These are phyloP conservation scores for Phaonia tiefii DNA, from an alignment of 2,888 invertebrate species.

Conservation along the genomic window DNA sequence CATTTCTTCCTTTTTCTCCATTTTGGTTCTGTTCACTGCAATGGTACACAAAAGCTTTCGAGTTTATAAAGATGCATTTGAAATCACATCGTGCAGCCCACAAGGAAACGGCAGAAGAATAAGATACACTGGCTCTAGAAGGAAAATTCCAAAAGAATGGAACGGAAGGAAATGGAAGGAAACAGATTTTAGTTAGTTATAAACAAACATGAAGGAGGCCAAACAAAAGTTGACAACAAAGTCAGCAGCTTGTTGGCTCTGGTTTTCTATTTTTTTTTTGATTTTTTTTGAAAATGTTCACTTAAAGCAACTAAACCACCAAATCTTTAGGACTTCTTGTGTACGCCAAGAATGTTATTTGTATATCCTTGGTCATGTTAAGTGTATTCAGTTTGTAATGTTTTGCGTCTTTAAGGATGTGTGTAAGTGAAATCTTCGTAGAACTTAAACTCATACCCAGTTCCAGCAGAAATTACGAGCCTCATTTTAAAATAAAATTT, in stretches of 20 bases:
- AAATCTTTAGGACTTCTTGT: background rate
- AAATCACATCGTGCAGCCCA: constrained; percentile 51
- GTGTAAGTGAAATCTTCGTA: background rate
- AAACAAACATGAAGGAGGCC: constrained; percentile 58
- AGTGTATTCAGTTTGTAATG: too few species aligned
- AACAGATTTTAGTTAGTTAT: constrained; percentile 1
- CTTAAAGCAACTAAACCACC: background rate
- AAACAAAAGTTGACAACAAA: constrained; percentile 59
- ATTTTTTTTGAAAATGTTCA: constrained; percentile 3
- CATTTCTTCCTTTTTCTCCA: background rate
- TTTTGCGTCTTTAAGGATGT: background rate
- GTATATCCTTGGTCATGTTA: too few species aligned
- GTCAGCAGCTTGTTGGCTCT: constrained; percentile 47
- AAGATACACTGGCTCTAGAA: constrained; percentile 39
- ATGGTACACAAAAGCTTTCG: background rate
- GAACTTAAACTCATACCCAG: background rate
- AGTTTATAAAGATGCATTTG: constrained; percentile 55
- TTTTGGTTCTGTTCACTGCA: too few species aligned
- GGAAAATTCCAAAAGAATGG: constrained; percentile 41
- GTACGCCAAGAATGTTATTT: too few species aligned
- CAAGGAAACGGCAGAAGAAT: constrained; percentile 29
- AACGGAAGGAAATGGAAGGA: background rate
- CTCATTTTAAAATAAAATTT: constrained; percentile 80
- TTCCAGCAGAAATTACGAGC: constrained; percentile 76
- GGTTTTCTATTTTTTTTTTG: too few species aligned